Conservation (phyloP, 2,113 vertebrate genomes). For the Pomatorhinus ruficollis region DNA sequence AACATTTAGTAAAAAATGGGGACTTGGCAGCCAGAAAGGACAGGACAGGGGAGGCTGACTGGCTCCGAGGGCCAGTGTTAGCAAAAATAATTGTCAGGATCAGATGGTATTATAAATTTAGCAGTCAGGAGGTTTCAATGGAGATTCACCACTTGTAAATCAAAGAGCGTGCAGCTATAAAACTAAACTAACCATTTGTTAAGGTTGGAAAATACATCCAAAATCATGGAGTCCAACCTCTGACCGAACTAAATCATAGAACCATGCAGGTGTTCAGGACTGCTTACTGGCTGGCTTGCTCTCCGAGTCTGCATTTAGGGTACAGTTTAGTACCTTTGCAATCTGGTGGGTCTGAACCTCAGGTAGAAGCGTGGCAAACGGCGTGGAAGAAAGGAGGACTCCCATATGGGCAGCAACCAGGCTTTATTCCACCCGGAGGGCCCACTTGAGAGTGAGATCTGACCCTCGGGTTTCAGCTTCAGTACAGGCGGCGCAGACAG, state of each 20-base stretch:
- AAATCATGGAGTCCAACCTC: neutral
- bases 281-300: no score
- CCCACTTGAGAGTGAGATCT: no score
- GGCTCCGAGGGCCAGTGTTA: constrained; percentile 34
- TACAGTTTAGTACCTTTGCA: no score
- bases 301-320: no score
- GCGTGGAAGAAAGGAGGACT: no score
- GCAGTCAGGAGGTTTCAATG: constrained; percentile 45
- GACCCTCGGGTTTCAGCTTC: no score
- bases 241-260: neutral
- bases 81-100: constrained; percentile 53
- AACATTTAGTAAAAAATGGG: constrained; percentile 42
- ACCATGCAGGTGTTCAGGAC: neutral
- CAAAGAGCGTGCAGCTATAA: neutral
- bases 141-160: constrained; percentile 22
- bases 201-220: neutral
- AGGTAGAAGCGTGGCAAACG: no score
- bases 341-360: no score
- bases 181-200: neutral
- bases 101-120: constrained; percentile 64
- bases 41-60: constrained; percentile 53
- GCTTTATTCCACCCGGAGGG: no score
- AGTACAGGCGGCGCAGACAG: no score
- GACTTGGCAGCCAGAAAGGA: constrained; percentile 48
- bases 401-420: no score